Evolutionary conservation across 2,113 vertebrate genomes (phyloP).

Genomic region (Himantopus leucocephalus): DNA sequence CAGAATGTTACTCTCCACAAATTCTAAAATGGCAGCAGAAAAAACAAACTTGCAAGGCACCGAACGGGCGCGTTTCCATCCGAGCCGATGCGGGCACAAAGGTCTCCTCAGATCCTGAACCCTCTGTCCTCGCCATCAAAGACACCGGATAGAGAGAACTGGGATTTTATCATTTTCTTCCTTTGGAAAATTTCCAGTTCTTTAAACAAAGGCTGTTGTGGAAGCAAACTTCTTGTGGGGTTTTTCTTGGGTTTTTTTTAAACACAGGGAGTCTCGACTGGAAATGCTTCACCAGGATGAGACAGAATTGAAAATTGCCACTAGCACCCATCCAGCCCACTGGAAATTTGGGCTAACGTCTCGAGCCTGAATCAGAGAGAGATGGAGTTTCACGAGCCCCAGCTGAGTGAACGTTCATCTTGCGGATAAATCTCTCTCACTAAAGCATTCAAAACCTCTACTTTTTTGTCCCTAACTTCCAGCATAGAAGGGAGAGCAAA

Average conservation of each 20-base stretch:
- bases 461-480: not conserved
- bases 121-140: not conserved
- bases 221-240: not conserved
- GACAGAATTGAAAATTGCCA: not conserved
- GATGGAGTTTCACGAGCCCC: not conserved
- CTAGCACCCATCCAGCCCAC: not conserved
- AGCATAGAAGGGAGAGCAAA: not conserved
- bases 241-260: not conserved
- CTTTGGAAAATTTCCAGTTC: not conserved
- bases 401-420: not conserved
- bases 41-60: not conserved
- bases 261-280: not conserved
- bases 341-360: not conserved
- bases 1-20: not conserved
- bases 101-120: not conserved
- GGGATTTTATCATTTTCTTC: not conserved
- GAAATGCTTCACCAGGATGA: not conserved
- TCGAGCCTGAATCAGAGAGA: not conserved
- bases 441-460: not conserved
- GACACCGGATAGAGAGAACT: fast-evolving
- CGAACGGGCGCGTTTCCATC: not conserved
- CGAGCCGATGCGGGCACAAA: fast-evolving
- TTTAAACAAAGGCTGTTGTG: not conserved
- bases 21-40: not conserved
- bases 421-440: not conserved